A percentile compares a stretch with the other conserved stretches of the same genome.
Evolutionary conservation across 1,140 invertebrate species (phyloP).

Genomic region (Brachionus rotundiformis): DNA sequence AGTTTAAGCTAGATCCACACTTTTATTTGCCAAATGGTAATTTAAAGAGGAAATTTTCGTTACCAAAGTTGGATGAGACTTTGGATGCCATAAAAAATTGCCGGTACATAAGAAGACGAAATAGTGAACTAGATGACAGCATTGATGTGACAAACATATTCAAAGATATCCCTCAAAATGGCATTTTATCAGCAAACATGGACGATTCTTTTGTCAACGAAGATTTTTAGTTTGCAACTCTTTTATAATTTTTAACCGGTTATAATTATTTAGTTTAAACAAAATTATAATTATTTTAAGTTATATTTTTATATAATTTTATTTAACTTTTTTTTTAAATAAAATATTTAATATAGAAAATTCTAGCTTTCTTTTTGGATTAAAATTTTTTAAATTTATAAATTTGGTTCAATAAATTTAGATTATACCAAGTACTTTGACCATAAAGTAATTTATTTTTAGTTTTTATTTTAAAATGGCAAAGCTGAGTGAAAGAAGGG

Average conservation of each 20-base stretch:
- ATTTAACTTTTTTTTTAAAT: neutral
- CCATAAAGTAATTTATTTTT: too few relatives aligned
- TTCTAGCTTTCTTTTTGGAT: too few relatives aligned
- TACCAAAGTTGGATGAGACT: slow-evolving; percentile 35
- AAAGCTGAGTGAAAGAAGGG: too few relatives aligned
- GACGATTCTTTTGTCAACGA: neutral
- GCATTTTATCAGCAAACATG: neutral
- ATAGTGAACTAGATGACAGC: neutral
- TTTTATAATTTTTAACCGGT: neutral
- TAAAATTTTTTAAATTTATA: too few relatives aligned
- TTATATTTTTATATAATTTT: neutral
- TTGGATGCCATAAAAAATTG: slow-evolving; percentile 35
- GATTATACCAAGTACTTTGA: too few relatives aligned
- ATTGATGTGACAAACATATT: slow-evolving; percentile 34
- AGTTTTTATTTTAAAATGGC: too few relatives aligned
- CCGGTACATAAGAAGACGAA: neutral
- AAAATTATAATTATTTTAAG: neutral
- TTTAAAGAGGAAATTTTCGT: slow-evolving; percentile 10
- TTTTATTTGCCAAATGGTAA: slow-evolving; percentile 42
- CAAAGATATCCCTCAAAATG: neutral
- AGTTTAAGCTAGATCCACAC: slow-evolving; percentile 46
- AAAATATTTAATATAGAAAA: too few relatives aligned
- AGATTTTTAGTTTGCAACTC: neutral
- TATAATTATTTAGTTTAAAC: too few relatives aligned
- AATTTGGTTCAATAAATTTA: too few relatives aligned